Conservation (phyloP, 2,113 vertebrate species). For the Hippocampus mohnikei region DNA sequence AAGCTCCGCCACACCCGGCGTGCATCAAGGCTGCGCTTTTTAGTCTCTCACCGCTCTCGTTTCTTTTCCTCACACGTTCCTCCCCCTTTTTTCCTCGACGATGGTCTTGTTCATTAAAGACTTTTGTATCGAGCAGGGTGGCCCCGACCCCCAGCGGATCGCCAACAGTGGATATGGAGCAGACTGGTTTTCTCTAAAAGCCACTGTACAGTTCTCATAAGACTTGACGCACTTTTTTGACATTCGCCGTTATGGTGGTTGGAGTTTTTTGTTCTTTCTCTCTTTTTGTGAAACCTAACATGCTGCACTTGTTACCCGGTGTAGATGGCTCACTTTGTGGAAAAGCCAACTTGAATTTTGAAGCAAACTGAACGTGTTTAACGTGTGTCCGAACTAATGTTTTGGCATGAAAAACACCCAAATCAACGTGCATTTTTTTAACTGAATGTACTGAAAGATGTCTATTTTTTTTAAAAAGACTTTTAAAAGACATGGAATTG, state of each 20-base stretch:
- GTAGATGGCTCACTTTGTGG: conserved; percentile 23
- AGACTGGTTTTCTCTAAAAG: conserved; percentile 53
- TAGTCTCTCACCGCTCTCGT: conserved; percentile 26
- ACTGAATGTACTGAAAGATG: neutral
- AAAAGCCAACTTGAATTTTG: conserved; percentile 39
- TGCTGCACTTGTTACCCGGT: conserved; percentile 31
- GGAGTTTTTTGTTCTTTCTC: conserved; percentile 8
- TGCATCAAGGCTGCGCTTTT: conserved; percentile 4
- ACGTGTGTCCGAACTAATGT: conserved; percentile 26
- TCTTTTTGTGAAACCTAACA: conserved; percentile 23
- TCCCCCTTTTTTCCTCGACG: conserved; percentile 30
- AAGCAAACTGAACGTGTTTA: conserved; percentile 20
- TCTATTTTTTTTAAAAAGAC: neutral
- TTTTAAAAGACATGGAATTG: conserved; percentile 6
- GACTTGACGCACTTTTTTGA: conserved; percentile 39
- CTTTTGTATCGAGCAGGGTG: conserved; percentile 71
- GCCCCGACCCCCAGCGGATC: conserved; percentile 57
- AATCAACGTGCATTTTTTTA: conserved; percentile 15
- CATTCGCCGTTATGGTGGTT: conserved; percentile 46
- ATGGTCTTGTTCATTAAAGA: conserved; percentile 53
- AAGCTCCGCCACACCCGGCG: conserved; percentile 2
- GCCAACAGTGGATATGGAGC: conserved; percentile 63
- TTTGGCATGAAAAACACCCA: conserved; percentile 21
- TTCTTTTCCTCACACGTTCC: conserved; percentile 23
- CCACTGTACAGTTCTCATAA: conserved; percentile 51